These are phyloP conservation scores for Polyergus mexicanus DNA, from an alignment of 1,140 invertebrate genomes.

Conservation along the genomic window DNA sequence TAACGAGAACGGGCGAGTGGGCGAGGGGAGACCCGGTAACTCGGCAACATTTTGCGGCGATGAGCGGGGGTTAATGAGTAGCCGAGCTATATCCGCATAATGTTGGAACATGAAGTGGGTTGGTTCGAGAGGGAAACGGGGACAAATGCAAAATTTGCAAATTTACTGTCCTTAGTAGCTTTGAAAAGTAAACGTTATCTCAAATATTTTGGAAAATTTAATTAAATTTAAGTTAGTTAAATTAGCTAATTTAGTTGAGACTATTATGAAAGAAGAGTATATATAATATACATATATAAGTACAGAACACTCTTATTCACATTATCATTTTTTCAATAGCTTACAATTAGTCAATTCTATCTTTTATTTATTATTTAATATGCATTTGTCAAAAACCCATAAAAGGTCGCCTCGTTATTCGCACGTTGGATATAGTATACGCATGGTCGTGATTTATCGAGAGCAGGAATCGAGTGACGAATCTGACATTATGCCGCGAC, in stretches of 20 bases:
- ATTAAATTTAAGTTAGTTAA: too few species aligned
- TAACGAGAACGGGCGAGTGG: background rate
- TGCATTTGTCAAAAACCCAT: too few species aligned
- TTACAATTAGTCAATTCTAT: background rate
- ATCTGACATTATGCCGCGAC: conserved; percentile 41
- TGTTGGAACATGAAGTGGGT: background rate
- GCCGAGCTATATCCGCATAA: conserved; percentile 47
- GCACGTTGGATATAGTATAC: conserved; percentile 12
- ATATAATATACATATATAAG: background rate
- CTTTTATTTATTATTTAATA: too few species aligned
- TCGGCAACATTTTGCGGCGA: conserved; percentile 62
- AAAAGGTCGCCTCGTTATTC: conserved; percentile 24
- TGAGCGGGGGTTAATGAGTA: conserved; percentile 66
- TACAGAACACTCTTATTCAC: background rate
- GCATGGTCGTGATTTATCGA: conserved; percentile 46
- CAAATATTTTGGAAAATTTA: background rate
- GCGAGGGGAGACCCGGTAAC: conserved; percentile 5
- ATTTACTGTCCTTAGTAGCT: background rate
- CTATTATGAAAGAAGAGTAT: background rate
- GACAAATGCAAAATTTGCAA: background rate
- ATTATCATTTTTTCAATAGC: background rate
- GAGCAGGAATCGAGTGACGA: conserved; percentile 52
- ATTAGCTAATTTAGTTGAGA: background rate
- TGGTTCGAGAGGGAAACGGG: background rate
- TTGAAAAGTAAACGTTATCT: background rate